A percentile compares a stretch with the other conserved stretches of the same genome.
These are phyloP conservation scores for Plutella xylostella DNA, from an alignment of 2,888 invertebrate genomes.

Conservation along the genomic window DNA sequence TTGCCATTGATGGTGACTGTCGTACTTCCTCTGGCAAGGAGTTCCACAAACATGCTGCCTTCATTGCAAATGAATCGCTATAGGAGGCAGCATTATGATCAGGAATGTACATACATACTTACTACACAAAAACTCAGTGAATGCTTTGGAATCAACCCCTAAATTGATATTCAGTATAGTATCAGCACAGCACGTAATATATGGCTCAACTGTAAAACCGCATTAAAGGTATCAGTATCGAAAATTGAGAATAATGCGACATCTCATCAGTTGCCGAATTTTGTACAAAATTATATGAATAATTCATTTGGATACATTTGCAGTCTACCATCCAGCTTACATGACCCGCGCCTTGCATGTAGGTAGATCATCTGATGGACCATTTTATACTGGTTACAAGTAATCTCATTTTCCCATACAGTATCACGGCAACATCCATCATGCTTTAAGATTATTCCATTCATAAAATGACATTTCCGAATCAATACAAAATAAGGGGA, in stretches of 20 bases:
- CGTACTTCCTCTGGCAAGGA: no score
- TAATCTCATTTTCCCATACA: not conserved
- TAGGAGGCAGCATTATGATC: no score
- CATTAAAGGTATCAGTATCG: slow-evolving; percentile 37
- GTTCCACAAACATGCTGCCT: no score
- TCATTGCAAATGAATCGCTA: no score
- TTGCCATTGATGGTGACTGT: no score
- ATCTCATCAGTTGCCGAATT: slow-evolving; percentile 33
- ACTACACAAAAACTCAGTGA: no score
- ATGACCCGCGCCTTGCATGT: slow-evolving; percentile 11
- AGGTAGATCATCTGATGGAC: not conserved
- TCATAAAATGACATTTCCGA: not conserved
- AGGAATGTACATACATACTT: no score
- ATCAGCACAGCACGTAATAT: not conserved
- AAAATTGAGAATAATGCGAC: slow-evolving; percentile 55
- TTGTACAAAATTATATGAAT: slow-evolving; percentile 43
- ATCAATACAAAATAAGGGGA: not conserved
- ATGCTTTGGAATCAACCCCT: no score
- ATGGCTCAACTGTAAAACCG: slow-evolving; percentile 10
- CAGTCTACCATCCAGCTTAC: slow-evolving; percentile 16
- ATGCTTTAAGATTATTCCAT: slow-evolving; percentile 2
- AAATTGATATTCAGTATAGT: no score
- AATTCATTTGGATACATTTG: slow-evolving; percentile 27
- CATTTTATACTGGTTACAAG: not conserved
- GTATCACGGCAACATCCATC: slow-evolving; percentile 1